These are phyloP conservation scores for Drosophila punjabiensis DNA, from an alignment of 1,140 invertebrate genomes.

Conservation along the genomic window DNA sequence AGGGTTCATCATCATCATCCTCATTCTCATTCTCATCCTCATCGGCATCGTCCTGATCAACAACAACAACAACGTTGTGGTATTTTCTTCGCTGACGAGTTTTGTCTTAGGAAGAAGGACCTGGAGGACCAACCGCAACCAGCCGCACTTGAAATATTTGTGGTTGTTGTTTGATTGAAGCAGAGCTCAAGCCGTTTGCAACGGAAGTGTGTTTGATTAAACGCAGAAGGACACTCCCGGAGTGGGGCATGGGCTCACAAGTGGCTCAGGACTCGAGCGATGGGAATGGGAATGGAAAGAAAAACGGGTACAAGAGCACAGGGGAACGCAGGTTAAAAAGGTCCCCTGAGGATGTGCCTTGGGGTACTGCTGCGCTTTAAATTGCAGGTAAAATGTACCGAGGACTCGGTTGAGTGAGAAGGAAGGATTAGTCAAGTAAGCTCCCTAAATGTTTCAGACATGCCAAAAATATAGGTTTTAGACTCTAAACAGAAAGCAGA, in stretches of 20 bases:
- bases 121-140: conserved; percentile 47
- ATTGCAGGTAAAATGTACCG: conserved; percentile 56
- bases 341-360: conserved; percentile 17
- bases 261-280: conserved; percentile 12
- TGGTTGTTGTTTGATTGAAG: conserved; percentile 83
- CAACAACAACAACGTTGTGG: conserved; percentile 65
- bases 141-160: conserved; percentile 78
- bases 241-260: conserved; percentile 24
- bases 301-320: neutral
- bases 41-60: conserved; percentile 34
- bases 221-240: conserved; percentile 69
- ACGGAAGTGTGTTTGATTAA: conserved; percentile 83
- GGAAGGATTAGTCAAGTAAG: neutral
- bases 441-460: conserved; percentile 1
- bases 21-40: conserved; percentile 27
- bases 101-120: conserved; percentile 61
- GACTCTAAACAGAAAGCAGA: neutral
- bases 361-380: conserved; percentile 40
- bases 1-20: conserved; percentile 70
- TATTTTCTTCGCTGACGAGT: conserved; percentile 78
- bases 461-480: neutral
- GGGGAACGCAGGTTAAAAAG: conserved; percentile 40
- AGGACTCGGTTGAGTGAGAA: neutral
- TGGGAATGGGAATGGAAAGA: conserved; percentile 16
- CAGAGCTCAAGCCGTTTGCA: conserved; percentile 79